phyloP scores from a whole-genome alignment of 2,113 vertebrate genomes.

The Chamaea fasciata region DNA sequence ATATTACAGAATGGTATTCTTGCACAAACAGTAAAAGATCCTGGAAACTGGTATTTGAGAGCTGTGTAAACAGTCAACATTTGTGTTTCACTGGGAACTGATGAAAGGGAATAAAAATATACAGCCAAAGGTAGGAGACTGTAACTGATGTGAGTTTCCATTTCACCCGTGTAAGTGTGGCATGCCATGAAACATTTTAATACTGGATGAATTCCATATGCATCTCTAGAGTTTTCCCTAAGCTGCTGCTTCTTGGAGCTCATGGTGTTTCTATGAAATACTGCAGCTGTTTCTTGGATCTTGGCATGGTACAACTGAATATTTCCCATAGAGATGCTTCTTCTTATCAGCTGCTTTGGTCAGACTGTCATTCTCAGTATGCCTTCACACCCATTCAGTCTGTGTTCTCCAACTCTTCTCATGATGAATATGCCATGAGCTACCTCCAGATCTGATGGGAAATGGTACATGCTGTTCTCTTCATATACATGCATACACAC shows the following conservation, averaged over 20 bases:
- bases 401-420: not conserved
- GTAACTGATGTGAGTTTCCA: not conserved
- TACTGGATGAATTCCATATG: not conserved
- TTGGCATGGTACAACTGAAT: not conserved
- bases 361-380: not conserved
- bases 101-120: not conserved
- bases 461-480: not conserved
- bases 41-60: not conserved
- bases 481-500: not conserved
- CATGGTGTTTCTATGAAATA: not conserved
- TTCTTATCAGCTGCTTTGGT: not conserved
- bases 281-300: not conserved
- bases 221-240: not conserved
- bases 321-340: not conserved
- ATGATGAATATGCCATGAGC: not conserved
- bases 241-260: not conserved
- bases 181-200: not conserved
- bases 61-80: not conserved
- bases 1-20: not conserved
- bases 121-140: not conserved
- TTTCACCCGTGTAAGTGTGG: not conserved
- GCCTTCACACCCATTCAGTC: not conserved
- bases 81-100: not conserved
- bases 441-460: not conserved
- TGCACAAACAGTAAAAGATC: not conserved